Evolutionary conservation across 2,113 vertebrate genomes (phyloP).

Genomic region (Coregonus clupeaformis): DNA sequence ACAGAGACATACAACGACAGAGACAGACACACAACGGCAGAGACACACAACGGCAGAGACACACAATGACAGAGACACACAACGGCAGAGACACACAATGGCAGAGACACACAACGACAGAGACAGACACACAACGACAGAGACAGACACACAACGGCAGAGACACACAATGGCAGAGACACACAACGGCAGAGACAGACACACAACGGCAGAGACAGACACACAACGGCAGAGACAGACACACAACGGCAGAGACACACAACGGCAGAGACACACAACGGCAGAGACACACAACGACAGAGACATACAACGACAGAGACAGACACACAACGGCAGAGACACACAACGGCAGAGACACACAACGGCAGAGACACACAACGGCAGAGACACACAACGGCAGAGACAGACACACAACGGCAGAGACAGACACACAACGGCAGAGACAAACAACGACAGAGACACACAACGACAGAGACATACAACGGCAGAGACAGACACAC

Average conservation of each 20-base stretch:
- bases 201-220: conserved; percentile 38
- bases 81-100: conserved; percentile 23
- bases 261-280: conserved; percentile 24
- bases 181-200: conserved; percentile 70
- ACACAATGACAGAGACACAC: too few relatives aligned
- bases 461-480: background rate
- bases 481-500: conserved; percentile 54
- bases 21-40: conserved; percentile 44
- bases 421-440: conserved; percentile 31
- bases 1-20: too few relatives aligned
- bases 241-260: too few relatives aligned
- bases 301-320: conserved; percentile 40
- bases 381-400: conserved; percentile 1
- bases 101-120: too few relatives aligned
- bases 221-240: too few relatives aligned
- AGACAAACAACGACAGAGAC: too few relatives aligned
- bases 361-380: conserved; percentile 64
- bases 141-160: conserved; percentile 53
- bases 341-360: conserved; percentile 19
- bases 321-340: conserved; percentile 46
- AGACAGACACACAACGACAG: conserved; percentile 38
- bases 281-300: too few relatives aligned
- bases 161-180: too few relatives aligned
- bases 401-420: too few relatives aligned
- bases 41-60: too few relatives aligned